phyloP scores from a whole-genome alignment of 2,888 invertebrate genomes.

The Ernsta delagoae region DNA sequence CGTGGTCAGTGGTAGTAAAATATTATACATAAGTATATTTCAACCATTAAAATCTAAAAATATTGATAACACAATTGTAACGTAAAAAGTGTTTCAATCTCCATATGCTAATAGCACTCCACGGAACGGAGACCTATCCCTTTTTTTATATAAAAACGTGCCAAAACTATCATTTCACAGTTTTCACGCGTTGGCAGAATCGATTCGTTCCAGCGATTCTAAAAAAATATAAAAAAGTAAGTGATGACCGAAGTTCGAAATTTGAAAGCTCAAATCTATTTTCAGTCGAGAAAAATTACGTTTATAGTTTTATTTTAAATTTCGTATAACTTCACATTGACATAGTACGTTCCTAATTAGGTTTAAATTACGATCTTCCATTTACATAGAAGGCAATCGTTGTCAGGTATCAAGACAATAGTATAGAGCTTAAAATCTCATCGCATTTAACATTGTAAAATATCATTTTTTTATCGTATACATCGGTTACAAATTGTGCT shows the following conservation, averaged over 20 bases:
- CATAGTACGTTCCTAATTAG: slow-evolving; percentile 35
- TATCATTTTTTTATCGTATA: slow-evolving; percentile 80
- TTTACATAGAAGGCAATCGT: slow-evolving; percentile 75
- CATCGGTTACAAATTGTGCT: slow-evolving; percentile 84
- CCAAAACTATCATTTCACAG: slow-evolving; percentile 40
- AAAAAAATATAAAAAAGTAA: slow-evolving; percentile 18
- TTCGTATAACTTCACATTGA: slow-evolving; percentile 38
- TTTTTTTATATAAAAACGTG: slow-evolving; percentile 36
- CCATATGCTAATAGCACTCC: slow-evolving; percentile 31
- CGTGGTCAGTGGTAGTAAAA: slow-evolving; percentile 46
- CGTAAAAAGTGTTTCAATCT: slow-evolving; percentile 35
- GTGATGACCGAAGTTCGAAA: slow-evolving; percentile 22
- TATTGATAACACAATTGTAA: slow-evolving; percentile 44
- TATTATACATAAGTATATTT: slow-evolving; percentile 30
- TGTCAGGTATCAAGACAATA: slow-evolving; percentile 73
- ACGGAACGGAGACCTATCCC: slow-evolving; percentile 32
- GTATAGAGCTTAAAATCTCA: slow-evolving; percentile 81
- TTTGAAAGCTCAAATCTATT: slow-evolving; percentile 37
- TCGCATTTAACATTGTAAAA: slow-evolving; percentile 80
- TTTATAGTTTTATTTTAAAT: slow-evolving; percentile 22
- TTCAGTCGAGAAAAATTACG: slow-evolving; percentile 36
- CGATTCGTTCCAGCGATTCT: slow-evolving; percentile 34
- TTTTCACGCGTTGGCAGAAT: slow-evolving; percentile 20
- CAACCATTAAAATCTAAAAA: slow-evolving; percentile 39
- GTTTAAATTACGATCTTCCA: slow-evolving; percentile 66